A percentile compares a stretch with the other conserved stretches of the same genome.
Evolutionary conservation across 2,888 invertebrate species (phyloP).

Genomic region (Sphinx pinastri): DNA sequence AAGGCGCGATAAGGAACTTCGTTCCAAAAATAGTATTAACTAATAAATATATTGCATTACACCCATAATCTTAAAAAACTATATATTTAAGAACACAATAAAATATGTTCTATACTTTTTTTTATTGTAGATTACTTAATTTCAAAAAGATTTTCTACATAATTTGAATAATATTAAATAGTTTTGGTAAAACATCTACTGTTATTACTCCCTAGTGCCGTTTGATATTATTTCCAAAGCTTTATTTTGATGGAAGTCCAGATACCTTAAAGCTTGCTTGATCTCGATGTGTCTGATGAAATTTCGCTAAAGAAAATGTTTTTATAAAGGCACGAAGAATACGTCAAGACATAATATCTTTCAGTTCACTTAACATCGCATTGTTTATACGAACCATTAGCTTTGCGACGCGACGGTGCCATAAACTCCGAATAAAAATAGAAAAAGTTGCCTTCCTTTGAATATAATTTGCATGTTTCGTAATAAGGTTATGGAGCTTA

Average conservation of each 20-base stretch:
- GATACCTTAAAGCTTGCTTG: constrained; percentile 48
- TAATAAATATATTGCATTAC: no score
- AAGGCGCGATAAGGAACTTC: no score
- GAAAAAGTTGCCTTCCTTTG: constrained; percentile 46
- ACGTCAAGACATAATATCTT: constrained; percentile 69
- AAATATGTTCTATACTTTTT: no score
- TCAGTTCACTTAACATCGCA: constrained; percentile 65
- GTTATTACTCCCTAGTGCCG: no score
- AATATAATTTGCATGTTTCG: constrained; percentile 64
- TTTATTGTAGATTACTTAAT: no score
- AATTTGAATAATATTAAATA: no score
- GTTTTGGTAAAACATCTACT: no score
- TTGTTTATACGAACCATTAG: constrained; percentile 69
- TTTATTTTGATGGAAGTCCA: constrained; percentile 1
- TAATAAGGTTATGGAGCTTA: constrained; percentile 7
- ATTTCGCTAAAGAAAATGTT: constrained; percentile 44
- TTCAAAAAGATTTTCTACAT: no score
- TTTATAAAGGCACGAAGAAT: constrained; percentile 64
- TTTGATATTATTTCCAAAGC: not conserved
- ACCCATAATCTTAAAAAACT: no score
- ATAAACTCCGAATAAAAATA: constrained; percentile 61
- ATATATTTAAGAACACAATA: no score
- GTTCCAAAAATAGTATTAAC: no score
- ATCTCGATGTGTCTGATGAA: constrained; percentile 51
- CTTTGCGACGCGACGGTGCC: constrained; percentile 52